Percentiles rank a stretch among this genome's conserved stretches.
These are phyloP conservation scores for Arizona elegans DNA, from an alignment of 2,113 vertebrate species.

Conservation along the genomic window DNA sequence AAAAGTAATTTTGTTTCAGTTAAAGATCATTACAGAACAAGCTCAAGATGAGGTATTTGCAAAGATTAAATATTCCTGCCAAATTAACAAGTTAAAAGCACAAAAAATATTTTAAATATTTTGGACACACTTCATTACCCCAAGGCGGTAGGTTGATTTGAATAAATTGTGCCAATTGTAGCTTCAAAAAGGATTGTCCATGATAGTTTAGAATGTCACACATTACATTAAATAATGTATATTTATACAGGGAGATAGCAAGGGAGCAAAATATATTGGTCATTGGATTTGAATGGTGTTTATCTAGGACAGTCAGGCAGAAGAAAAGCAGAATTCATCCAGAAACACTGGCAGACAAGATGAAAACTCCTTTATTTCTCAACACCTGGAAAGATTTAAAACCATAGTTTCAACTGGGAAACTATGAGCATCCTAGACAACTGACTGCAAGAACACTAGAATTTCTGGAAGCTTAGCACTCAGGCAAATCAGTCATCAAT, in stretches of 20 bases:
- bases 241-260: background rate
- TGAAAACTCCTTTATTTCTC: background rate
- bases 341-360: background rate
- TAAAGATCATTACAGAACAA: background rate
- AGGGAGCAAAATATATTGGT: background rate
- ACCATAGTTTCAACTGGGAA: background rate
- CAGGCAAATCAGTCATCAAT: background rate
- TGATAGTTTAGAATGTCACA: background rate
- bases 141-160: background rate
- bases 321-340: background rate
- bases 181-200: background rate
- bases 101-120: slow-evolving; percentile 18
- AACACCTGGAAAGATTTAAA: background rate
- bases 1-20: background rate
- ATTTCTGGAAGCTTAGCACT: background rate
- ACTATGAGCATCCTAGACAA: background rate
- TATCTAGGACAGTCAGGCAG: background rate
- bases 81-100: slow-evolving; percentile 22
- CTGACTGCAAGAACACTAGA: background rate
- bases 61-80: background rate
- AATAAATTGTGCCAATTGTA: background rate
- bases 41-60: background rate
- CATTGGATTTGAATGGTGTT: background rate
- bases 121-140: slow-evolving; percentile 8
- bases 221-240: background rate